Percentiles rank a stretch among this genome's conserved stretches.
phyloP scores from a whole-genome alignment of 2,888 invertebrate species.

The Euzophera pinguis region DNA sequence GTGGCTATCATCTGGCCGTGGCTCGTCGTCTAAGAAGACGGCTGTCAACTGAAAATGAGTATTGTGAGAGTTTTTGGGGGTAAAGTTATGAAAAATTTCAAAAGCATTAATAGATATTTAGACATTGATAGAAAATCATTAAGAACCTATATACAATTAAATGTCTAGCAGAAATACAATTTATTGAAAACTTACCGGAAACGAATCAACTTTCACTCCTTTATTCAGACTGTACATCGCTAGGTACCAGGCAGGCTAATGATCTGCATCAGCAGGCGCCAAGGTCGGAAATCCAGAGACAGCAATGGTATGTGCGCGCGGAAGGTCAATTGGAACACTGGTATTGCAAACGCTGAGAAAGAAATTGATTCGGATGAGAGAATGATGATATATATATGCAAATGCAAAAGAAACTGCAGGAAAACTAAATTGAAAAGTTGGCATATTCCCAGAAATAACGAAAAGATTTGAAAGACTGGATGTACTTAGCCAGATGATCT shows the following conservation, averaged over 20 bases:
- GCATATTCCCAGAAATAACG: no score
- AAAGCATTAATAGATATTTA: no score
- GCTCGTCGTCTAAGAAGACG: slow-evolving; percentile 42
- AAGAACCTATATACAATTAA: no score
- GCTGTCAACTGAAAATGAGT: slow-evolving; percentile 33
- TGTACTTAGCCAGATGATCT: no score
- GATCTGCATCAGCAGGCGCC: slow-evolving; percentile 85
- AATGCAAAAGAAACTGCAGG: not conserved
- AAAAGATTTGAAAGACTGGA: no score
- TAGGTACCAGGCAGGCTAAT: slow-evolving; percentile 81
- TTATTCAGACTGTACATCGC: slow-evolving; percentile 61
- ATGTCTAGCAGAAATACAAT: no score
- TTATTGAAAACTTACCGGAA: slow-evolving; percentile 38
- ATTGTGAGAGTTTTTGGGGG: no score
- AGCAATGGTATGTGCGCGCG: slow-evolving; percentile 53
- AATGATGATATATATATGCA: not conserved
- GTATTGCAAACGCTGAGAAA: slow-evolving; percentile 49
- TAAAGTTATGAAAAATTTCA: no score
- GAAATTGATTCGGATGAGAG: slow-evolving; percentile 8
- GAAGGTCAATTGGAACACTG: slow-evolving; percentile 48
- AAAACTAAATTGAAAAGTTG: no score
- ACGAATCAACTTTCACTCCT: slow-evolving; percentile 31
- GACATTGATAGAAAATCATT: no score
- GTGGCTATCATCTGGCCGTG: slow-evolving; percentile 19
- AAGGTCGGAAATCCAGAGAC: slow-evolving; percentile 81